These are phyloP conservation scores for Cheilosia pagana DNA, from an alignment of 2,888 invertebrate genomes.

Conservation along the genomic window DNA sequence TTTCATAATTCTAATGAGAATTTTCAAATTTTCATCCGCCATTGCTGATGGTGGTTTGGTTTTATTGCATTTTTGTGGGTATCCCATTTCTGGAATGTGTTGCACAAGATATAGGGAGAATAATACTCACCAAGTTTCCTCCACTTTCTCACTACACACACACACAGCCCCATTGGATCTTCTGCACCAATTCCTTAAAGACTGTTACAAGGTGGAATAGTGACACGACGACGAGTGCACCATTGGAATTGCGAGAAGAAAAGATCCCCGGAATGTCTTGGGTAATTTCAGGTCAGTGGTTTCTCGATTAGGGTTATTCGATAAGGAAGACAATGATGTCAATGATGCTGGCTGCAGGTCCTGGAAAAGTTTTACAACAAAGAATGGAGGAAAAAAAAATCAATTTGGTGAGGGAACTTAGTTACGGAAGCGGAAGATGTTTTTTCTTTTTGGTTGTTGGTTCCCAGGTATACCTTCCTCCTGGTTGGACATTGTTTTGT, in stretches of 20 bases:
- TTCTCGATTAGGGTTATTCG: constrained; percentile 69
- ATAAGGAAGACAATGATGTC: constrained; percentile 70
- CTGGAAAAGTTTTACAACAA: constrained; percentile 48
- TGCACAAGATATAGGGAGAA: neutral
- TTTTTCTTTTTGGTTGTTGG: neutral
- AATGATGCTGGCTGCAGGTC: constrained; percentile 55
- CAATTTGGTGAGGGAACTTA: constrained; percentile 33
- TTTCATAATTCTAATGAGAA: neutral
- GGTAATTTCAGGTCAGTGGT: constrained; percentile 68
- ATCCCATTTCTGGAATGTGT: neutral
- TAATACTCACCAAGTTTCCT: neutral
- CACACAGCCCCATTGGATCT: constrained; percentile 44
- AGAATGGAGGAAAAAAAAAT: neutral
- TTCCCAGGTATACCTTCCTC: neutral
- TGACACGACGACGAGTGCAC: constrained; percentile 10
- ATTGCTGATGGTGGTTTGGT: neutral
- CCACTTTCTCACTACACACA: neutral
- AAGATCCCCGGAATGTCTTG: constrained; percentile 53
- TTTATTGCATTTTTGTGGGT: neutral
- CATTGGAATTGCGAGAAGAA: constrained; percentile 10
- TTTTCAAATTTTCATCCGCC: neutral
- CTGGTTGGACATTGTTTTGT: constrained; percentile 47
- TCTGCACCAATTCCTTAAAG: constrained; percentile 61
- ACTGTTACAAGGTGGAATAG: constrained; percentile 44
- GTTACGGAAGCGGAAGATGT: constrained; percentile 14